Evolutionary conservation across 2,888 invertebrate species (phyloP).

Genomic region (Saturnia japonica): DNA sequence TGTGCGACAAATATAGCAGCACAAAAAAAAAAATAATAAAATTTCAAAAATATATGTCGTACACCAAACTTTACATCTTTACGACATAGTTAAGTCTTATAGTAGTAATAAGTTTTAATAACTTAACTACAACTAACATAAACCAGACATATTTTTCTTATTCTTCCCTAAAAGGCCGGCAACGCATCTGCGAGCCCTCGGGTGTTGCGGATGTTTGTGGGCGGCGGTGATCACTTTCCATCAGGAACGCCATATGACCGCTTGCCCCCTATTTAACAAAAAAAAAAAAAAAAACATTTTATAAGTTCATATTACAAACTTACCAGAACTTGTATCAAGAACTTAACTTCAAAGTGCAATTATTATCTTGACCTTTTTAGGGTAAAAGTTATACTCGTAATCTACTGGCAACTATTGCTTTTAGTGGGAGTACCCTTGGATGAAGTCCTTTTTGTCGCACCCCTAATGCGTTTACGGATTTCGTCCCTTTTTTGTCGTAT

Average conservation of each 20-base stretch:
- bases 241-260: too few relatives aligned
- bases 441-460: conserved; percentile 32
- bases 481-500: conserved; percentile 37
- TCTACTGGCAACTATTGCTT: conserved; percentile 31
- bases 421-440: conserved; percentile 26
- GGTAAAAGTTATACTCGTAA: conserved; percentile 23
- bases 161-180: too few relatives aligned
- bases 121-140: not conserved
- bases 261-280: too few relatives aligned
- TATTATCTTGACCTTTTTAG: not conserved
- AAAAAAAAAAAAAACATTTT: too few relatives aligned
- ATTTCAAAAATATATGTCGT: not conserved
- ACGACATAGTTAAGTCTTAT: too few relatives aligned
- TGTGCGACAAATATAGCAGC: too few relatives aligned
- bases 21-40: not conserved
- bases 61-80: not conserved
- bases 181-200: too few relatives aligned
- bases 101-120: not conserved
- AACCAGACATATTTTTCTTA: too few relatives aligned
- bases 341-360: conserved; percentile 12
- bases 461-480: conserved; percentile 31
- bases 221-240: too few relatives aligned
- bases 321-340: conserved; percentile 19
- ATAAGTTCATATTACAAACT: not conserved
- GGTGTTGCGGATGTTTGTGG: too few relatives aligned